Evolutionary conservation across 2,888 invertebrate genomes (phyloP).

Genomic region (Agrypnus murinus): DNA sequence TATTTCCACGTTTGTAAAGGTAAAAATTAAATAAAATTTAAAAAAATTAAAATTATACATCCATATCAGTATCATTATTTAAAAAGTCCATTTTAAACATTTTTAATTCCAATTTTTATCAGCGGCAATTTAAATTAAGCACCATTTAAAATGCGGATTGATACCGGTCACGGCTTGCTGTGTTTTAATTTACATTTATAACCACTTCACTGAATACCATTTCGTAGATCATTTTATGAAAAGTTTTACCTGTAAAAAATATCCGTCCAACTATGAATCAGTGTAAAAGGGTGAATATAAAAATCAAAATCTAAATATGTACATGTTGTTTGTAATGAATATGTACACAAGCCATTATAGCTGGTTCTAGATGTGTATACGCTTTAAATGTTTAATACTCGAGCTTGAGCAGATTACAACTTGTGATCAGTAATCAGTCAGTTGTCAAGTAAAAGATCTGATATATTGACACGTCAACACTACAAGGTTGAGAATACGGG

Average conservation of each 20-base stretch:
- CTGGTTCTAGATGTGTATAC: no score
- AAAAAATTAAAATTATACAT: not conserved
- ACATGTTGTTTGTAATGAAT: not conserved
- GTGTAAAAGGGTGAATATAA: not conserved
- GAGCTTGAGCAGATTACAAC: not conserved
- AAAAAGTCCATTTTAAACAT: slow-evolving; percentile 22
- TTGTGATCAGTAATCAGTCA: slow-evolving; percentile 53
- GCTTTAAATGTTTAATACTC: slow-evolving; percentile 2
- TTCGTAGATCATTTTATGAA: not conserved
- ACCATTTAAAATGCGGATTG: slow-evolving; percentile 39
- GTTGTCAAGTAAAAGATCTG: slow-evolving; percentile 53
- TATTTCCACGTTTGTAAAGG: not conserved
- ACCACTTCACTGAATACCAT: slow-evolving; percentile 24
- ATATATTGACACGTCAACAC: slow-evolving; percentile 62
- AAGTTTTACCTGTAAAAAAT: not conserved
- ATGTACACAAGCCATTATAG: no score
- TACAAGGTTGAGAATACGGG: slow-evolving; percentile 55
- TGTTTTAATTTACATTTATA: slow-evolving; percentile 38
- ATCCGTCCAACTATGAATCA: not conserved
- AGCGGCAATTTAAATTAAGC: slow-evolving; percentile 36
- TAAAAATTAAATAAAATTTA: not conserved
- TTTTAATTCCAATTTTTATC: slow-evolving; percentile 38
- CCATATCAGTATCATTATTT: slow-evolving; percentile 13
- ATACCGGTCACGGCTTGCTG: slow-evolving; percentile 33
- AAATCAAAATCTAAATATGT: not conserved